These are phyloP conservation scores for Notocelia uddmanniana DNA, from an alignment of 2,888 invertebrate species.

Conservation along the genomic window DNA sequence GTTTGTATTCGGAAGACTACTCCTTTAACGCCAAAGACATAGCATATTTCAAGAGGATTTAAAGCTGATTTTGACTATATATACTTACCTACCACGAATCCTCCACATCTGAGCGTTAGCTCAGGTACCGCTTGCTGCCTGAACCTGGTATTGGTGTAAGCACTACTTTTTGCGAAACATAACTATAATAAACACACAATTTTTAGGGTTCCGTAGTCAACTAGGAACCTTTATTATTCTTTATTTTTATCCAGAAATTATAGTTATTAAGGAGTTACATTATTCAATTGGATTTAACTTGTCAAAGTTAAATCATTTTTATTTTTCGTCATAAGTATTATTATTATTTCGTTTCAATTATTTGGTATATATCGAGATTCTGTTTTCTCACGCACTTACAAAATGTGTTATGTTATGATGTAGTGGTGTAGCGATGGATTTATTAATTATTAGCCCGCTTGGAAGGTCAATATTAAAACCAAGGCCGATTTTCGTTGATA, in stretches of 20 bases:
- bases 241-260: background rate
- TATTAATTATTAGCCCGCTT: slow-evolving; percentile 69
- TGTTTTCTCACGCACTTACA: slow-evolving; percentile 36
- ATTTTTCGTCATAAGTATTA: background rate
- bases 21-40: background rate
- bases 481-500: slow-evolving; percentile 68
- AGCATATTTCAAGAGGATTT: background rate
- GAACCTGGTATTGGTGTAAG: background rate
- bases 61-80: background rate
- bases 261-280: background rate
- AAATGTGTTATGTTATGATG: slow-evolving; percentile 22
- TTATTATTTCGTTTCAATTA: slow-evolving; percentile 12
- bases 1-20: slow-evolving; percentile 20
- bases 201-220: no score
- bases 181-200: no score
- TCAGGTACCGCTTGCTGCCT: background rate
- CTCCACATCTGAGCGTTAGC: background rate
- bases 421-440: slow-evolving; percentile 61
- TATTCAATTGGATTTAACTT: background rate
- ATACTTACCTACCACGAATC: background rate
- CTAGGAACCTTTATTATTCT: no score
- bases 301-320: background rate
- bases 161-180: background rate
- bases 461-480: slow-evolving; percentile 67
- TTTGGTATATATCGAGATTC: slow-evolving; percentile 23